Evolutionary conservation across 92 coral and sea anemone species (phyloP).

Genomic region (Scolanthus callimorphus): DNA sequence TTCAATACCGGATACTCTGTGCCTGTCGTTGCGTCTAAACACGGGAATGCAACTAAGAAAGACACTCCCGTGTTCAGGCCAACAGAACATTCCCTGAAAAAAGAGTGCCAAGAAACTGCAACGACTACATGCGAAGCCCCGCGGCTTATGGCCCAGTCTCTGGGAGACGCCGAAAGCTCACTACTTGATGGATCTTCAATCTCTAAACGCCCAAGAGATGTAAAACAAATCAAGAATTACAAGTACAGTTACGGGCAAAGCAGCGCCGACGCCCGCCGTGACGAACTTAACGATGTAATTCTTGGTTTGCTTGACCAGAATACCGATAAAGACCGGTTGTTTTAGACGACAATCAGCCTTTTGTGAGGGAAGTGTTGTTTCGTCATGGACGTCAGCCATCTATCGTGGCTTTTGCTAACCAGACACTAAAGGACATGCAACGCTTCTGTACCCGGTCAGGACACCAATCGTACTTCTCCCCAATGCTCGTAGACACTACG

Average conservation of each 20-base stretch:
- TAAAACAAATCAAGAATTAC: conserved; percentile 27
- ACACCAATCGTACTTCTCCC: conserved; percentile 20
- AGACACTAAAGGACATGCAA: conserved; percentile 10
- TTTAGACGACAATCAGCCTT: conserved; percentile 22
- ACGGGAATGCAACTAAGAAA: too few relatives aligned
- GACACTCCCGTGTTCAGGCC: too few relatives aligned
- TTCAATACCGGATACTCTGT: too few relatives aligned
- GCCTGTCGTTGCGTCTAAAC: too few relatives aligned
- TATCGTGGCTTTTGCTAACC: too few relatives aligned
- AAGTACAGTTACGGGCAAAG: too few relatives aligned
- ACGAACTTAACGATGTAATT: too few relatives aligned
- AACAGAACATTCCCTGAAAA: too few relatives aligned
- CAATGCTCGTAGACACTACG: conserved; percentile 18
- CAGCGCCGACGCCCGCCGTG: too few relatives aligned
- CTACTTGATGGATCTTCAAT: conserved; percentile 7
- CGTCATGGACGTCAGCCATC: too few relatives aligned
- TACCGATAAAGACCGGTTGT: conserved; percentile 10
- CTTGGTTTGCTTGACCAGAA: too few relatives aligned
- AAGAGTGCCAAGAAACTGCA: conserved; percentile 36
- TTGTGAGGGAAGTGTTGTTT: conserved; percentile 8
- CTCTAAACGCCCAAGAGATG: conserved; percentile 20
- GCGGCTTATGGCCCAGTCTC: conserved; percentile 25
- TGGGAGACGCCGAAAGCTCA: conserved; percentile 10
- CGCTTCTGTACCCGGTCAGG: conserved; percentile 9
- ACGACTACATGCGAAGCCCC: conserved; percentile 17